Evolutionary conservation across 2,113 vertebrate genomes (phyloP).

Genomic region (Oenanthe oenanthe): DNA sequence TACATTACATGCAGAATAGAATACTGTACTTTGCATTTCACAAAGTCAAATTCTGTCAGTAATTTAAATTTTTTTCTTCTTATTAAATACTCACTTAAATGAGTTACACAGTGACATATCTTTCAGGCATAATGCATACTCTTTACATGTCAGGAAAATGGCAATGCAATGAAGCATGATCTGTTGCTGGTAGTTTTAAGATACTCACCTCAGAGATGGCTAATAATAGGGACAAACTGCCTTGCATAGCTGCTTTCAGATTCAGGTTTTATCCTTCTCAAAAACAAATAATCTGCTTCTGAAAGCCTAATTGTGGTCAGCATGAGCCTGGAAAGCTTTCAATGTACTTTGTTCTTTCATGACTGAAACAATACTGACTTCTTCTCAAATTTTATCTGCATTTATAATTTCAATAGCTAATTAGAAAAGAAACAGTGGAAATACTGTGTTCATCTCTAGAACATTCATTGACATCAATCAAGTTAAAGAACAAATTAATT

Average conservation of each 20-base stretch:
- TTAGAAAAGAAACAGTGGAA: background rate
- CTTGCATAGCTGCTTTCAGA: background rate
- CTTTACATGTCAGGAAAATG: background rate
- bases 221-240: background rate
- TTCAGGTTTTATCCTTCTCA: background rate
- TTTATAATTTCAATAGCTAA: background rate
- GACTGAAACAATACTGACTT: background rate
- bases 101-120: background rate
- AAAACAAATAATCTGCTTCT: background rate
- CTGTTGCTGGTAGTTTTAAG: background rate
- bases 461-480: background rate
- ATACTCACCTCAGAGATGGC: background rate
- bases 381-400: background rate
- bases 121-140: background rate
- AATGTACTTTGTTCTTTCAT: background rate
- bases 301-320: background rate
- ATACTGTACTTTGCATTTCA: constrained; percentile 10
- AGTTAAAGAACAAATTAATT: background rate
- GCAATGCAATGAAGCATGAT: background rate
- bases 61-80: background rate
- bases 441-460: background rate
- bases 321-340: background rate
- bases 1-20: constrained; percentile 51
- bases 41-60: background rate
- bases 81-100: background rate